phyloP scores from a whole-genome alignment of 1,140 invertebrate species.

The Leptinotarsa texana region DNA sequence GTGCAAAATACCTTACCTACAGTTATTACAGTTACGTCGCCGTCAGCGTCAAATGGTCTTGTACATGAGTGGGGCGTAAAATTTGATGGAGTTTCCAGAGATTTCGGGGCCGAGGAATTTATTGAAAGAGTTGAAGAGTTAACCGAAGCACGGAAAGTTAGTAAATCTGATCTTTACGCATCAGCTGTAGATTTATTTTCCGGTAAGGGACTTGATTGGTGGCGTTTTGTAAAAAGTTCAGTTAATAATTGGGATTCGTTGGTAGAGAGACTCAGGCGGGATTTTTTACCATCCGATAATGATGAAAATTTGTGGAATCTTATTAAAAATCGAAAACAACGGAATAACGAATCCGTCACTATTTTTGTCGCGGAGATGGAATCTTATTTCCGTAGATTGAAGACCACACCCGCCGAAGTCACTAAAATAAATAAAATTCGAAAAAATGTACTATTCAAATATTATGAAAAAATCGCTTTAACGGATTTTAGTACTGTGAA shows the following conservation, averaged over 20 bases:
- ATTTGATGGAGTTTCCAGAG: background rate
- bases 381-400: conserved; percentile 39
- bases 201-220: conserved; percentile 23
- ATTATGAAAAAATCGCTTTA: background rate
- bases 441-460: background rate
- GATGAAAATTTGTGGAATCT: conserved; percentile 45
- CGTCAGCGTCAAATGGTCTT: too few species aligned
- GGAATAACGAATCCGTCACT: conserved; percentile 41
- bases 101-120: conserved; percentile 8
- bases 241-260: conserved; percentile 41
- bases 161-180: conserved; percentile 10
- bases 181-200: conserved; percentile 26
- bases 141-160: conserved; percentile 4
- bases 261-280: conserved; percentile 29
- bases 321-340: conserved; percentile 46
- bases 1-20: too few species aligned
- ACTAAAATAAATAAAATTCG: background rate
- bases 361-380: conserved; percentile 47
- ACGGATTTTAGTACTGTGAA: background rate
- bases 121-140: conserved; percentile 18
- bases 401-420: background rate
- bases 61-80: background rate
- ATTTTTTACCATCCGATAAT: conserved; percentile 45
- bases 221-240: conserved; percentile 28
- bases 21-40: too few species aligned